Percentiles rank a stretch among this genome's conserved stretches.
These are phyloP conservation scores for Schizopygopsis malacanthus DNA, from an alignment of 2,797 vertebrate genomes.

Conservation along the genomic window DNA sequence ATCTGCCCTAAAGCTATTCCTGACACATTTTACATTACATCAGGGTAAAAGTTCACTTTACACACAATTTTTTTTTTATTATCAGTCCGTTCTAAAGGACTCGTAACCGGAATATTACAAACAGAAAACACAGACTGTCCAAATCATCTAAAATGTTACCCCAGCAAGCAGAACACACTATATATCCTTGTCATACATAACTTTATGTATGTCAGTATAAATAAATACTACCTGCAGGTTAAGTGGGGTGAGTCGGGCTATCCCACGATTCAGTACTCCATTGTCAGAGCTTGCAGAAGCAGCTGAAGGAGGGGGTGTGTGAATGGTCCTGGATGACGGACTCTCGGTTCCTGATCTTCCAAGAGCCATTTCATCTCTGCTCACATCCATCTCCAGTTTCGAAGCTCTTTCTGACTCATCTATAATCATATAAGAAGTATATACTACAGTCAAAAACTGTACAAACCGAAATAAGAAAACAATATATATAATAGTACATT, in stretches of 20 bases:
- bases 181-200: background rate
- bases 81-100: background rate
- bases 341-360: conserved; percentile 40
- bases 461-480: background rate
- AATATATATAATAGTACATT: background rate
- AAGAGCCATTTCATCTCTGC: conserved; percentile 41
- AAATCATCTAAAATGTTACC: background rate
- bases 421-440: conserved; percentile 50
- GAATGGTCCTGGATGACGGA: conserved; percentile 39
- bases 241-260: conserved; percentile 30
- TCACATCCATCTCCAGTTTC: conserved; percentile 55
- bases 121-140: background rate
- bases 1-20: conserved; percentile 23
- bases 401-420: conserved; percentile 49
- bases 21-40: conserved; percentile 34
- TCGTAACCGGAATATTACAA: background rate
- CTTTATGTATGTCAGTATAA: background rate
- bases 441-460: conserved; percentile 1
- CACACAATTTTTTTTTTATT: too few relatives aligned
- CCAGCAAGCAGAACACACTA: background rate
- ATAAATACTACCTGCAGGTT: conserved; percentile 60
- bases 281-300: conserved; percentile 55
- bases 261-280: conserved; percentile 3
- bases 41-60: conserved; percentile 2
- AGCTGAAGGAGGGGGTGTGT: conserved; percentile 64